Base-by-base conservation (phyloP, 2,888 invertebrate species). In the Caenorhabditis imperialis region DNA sequence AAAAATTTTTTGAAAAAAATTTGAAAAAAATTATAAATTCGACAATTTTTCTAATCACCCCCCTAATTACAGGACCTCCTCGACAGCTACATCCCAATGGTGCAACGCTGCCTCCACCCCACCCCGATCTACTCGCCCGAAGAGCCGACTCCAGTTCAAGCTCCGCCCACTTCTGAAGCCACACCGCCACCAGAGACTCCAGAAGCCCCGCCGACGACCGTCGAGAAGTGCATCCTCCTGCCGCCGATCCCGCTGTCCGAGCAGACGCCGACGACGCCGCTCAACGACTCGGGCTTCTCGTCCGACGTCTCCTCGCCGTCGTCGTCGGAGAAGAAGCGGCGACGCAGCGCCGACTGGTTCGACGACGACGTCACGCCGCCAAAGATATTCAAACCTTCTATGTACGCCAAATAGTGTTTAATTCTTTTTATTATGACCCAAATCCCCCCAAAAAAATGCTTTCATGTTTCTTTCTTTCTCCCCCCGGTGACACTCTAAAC, bases 211-310 rank as follows among this genome's bases (percentile, higher is more conserved):
- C 40, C 51, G 22, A 53, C 44, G 14, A 14, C 14, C 10, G 25
- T 22, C 8, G n/a, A n/a, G n/a, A n/a, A n/a, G n/a, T n/a, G n/a
- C n/a, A 7, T 35, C 33, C 3, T 69, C 30, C n/a, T 61, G 25
- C 48, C 42, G 5, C 63, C 38, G 40, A 54, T 69, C 25, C 38
- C 61, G 14, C 50, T 30, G 1, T 57, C 55, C 18, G 70, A 71
- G 1, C 50, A 51, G 8, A 37, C 42, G 12, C 75, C 75, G 6
- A 14, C 33, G n/a, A 77, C 79, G 5, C 77, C 79, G 1, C 61
- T 55, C 45, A 75, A 73, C 47, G 79, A 79, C 45, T 77, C 77
- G n/a, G 79, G 79, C 37, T 79, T 79, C 63, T 73, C 51, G 23
- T 79, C 79, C 1, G 75, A 75, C 16, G 73, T 63, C 57, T 61